These are phyloP conservation scores for Dicranocentrus wangi DNA, from an alignment of 2,888 invertebrate species.

Conservation along the genomic window DNA sequence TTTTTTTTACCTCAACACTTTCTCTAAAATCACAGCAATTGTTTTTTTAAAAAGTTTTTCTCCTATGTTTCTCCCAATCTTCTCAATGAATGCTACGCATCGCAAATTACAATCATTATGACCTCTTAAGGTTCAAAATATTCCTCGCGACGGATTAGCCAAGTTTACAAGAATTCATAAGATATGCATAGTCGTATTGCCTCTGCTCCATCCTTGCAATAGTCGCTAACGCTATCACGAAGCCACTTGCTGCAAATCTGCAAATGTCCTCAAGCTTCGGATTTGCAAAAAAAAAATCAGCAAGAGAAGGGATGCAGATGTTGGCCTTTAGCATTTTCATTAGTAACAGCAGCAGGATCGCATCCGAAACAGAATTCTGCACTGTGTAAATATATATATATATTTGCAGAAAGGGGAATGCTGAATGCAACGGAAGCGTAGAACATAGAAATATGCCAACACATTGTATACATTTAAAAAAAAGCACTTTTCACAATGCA, in stretches of 20 bases:
- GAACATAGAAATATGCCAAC: too few relatives aligned
- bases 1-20: background rate
- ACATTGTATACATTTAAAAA: background rate
- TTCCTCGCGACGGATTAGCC: background rate
- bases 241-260: constrained; percentile 53
- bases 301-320: constrained; percentile 30
- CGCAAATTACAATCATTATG: background rate
- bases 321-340: constrained; percentile 43
- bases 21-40: too few relatives aligned
- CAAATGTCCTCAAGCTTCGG: constrained; percentile 24
- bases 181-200: background rate
- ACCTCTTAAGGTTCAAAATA: background rate
- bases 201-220: too few relatives aligned
- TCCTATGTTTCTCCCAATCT: too few relatives aligned
- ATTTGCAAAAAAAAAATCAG: constrained; percentile 29
- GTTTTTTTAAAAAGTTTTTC: too few relatives aligned
- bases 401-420: background rate
- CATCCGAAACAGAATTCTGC: too few relatives aligned
- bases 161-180: background rate
- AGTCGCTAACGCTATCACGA: too few relatives aligned
- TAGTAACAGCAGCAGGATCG: background rate
- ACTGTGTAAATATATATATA: too few relatives aligned
- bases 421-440: too few relatives aligned
- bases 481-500: background rate
- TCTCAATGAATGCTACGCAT: too few relatives aligned